Evolutionary conservation across 1,140 invertebrate species (phyloP).

Genomic region (Eriosoma lanigerum): DNA sequence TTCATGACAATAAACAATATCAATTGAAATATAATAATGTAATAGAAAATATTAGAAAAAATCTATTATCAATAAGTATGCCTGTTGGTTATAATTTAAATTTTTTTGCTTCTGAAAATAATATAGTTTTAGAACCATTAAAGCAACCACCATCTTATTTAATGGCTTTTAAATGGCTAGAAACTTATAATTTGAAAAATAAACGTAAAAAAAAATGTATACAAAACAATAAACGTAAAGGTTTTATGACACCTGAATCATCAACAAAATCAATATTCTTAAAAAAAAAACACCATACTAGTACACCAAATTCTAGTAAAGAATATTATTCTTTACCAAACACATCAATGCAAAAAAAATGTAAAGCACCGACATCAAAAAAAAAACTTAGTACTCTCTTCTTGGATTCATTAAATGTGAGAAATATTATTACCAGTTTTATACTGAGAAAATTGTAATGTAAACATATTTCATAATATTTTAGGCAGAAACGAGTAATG

Average conservation of each 20-base stretch:
- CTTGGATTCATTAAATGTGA: constrained; percentile 38
- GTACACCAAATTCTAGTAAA: constrained; percentile 8
- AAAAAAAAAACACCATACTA: constrained; percentile 1
- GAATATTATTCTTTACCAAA: background rate
- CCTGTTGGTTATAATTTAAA: background rate
- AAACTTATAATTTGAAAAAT: background rate
- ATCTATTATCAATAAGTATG: constrained; percentile 29
- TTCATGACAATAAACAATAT: background rate
- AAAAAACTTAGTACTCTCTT: constrained; percentile 38
- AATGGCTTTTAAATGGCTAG: constrained; percentile 39
- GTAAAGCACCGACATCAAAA: background rate
- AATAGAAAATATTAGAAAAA: constrained; percentile 30
- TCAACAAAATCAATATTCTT: constrained; percentile 22
- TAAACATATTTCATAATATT: background rate
- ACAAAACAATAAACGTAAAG: background rate
- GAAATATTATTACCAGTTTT: background rate
- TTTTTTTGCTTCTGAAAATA: constrained; percentile 39
- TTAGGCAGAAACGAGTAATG: constrained; percentile 35
- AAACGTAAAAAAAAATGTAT: constrained; percentile 8
- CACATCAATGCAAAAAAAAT: background rate
- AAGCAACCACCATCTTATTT: constrained; percentile 28
- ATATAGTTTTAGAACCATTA: constrained; percentile 41
- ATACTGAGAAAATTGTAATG: background rate
- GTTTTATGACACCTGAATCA: constrained; percentile 21
- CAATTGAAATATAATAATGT: constrained; percentile 14